Evolutionary conservation across 2,888 invertebrate species (phyloP).

Genomic region (Esperia sulphurella): DNA sequence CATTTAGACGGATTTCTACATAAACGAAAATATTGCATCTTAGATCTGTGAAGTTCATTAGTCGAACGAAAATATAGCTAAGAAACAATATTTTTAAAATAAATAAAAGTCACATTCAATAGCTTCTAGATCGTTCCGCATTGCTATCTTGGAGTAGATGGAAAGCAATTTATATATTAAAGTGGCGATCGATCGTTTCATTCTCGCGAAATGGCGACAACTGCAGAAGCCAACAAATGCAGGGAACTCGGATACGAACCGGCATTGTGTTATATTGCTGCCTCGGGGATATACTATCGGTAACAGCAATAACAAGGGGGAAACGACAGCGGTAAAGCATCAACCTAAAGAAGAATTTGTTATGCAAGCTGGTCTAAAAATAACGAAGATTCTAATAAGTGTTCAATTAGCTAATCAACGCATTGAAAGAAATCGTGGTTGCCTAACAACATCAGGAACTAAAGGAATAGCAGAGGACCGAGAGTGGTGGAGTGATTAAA

Average conservation of each 20-base stretch:
- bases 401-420: no score
- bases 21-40: no score
- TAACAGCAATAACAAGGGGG: slow-evolving; percentile 19
- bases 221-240: slow-evolving; percentile 49
- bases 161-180: slow-evolving; percentile 39
- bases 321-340: not conserved
- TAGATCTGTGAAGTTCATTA: no score
- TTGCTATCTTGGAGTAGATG: slow-evolving; percentile 11
- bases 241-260: slow-evolving; percentile 34
- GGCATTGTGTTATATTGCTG: slow-evolving; percentile 48
- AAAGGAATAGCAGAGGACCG: no score
- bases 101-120: not conserved
- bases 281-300: slow-evolving; percentile 35
- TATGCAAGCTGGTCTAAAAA: no score
- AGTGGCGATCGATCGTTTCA: slow-evolving; percentile 24
- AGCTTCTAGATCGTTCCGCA: not conserved
- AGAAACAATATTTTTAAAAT: not conserved
- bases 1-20: no score
- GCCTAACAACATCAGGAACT: no score
- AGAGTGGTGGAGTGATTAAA: no score
- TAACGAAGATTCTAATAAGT: no score
- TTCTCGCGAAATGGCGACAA: slow-evolving; percentile 34
- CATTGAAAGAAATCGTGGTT: no score
- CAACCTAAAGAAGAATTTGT: no score
- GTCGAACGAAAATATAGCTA: no score